A percentile compares a stretch with the other conserved stretches of the same genome.
Evolutionary conservation across 2,797 vertebrate species (phyloP).

Genomic region (Hemibagrus guttatus): DNA sequence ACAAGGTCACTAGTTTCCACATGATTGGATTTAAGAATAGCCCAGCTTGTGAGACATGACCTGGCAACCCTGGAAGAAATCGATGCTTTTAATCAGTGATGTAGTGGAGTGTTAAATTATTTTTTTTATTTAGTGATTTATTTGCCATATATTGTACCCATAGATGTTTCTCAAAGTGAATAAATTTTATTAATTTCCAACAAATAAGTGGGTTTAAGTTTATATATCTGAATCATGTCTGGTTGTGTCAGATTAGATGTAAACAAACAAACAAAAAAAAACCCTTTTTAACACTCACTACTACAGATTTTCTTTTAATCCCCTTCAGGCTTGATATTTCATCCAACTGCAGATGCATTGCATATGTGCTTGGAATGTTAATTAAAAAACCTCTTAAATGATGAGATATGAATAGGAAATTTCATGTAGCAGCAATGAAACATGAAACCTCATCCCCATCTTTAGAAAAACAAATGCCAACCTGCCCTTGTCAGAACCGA

Average conservation of each 20-base stretch:
- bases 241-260: not conserved
- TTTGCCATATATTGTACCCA: not conserved
- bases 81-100: not conserved
- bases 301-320: not conserved
- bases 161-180: not conserved
- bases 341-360: not conserved
- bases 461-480: no score
- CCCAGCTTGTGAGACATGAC: not conserved
- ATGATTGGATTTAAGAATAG: not conserved
- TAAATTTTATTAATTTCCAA: not conserved
- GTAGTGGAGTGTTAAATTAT: constrained; percentile 1
- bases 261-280: not conserved
- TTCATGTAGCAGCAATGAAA: not conserved
- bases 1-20: not conserved
- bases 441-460: not conserved
- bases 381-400: not conserved
- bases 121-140: not conserved
- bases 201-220: not conserved
- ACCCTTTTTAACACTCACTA: not conserved
- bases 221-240: not conserved
- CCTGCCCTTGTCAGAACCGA: not conserved
- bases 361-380: not conserved
- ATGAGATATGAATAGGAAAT: not conserved
- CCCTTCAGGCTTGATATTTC: not conserved
- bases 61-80: not conserved